Percentiles rank a stretch among this genome's conserved stretches.
Conservation (phyloP, 2,888 invertebrate species). For the Rotaria sp. region DNA sequence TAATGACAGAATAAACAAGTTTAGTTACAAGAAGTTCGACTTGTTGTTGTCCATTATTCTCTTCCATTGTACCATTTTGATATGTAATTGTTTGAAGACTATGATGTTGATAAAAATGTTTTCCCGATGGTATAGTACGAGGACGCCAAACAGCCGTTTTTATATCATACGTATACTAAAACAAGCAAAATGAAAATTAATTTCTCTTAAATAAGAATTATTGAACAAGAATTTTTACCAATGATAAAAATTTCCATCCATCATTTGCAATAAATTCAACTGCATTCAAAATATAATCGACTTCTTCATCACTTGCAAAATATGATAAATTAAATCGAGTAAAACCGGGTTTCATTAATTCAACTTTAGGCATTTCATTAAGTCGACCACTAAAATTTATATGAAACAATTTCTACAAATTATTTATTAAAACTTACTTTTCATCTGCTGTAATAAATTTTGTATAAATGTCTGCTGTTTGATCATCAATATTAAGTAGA, state of each 20-base stretch:
- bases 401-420: no score
- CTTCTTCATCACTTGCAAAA: conserved; percentile 34
- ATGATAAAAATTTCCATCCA: conserved; percentile 38
- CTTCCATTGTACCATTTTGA: neutral
- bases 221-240: neutral
- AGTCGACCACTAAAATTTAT: neutral
- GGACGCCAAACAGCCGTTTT: neutral
- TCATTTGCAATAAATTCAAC: conserved; percentile 36
- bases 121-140: neutral
- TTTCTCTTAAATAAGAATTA: no score
- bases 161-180: neutral
- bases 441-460: neutral
- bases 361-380: neutral
- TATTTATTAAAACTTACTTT: neutral
- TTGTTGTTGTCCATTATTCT: neutral
- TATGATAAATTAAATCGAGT: conserved; percentile 38
- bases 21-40: neutral
- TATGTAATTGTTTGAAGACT: neutral
- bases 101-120: neutral
- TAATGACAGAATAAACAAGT: no score
- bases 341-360: conserved; percentile 36
- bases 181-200: neutral
- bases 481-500: neutral
- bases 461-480: neutral
- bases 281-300: conserved; percentile 39